These are phyloP conservation scores for Orycteropus afer DNA, from an alignment of 2,113 vertebrate species.

Conservation along the genomic window DNA sequence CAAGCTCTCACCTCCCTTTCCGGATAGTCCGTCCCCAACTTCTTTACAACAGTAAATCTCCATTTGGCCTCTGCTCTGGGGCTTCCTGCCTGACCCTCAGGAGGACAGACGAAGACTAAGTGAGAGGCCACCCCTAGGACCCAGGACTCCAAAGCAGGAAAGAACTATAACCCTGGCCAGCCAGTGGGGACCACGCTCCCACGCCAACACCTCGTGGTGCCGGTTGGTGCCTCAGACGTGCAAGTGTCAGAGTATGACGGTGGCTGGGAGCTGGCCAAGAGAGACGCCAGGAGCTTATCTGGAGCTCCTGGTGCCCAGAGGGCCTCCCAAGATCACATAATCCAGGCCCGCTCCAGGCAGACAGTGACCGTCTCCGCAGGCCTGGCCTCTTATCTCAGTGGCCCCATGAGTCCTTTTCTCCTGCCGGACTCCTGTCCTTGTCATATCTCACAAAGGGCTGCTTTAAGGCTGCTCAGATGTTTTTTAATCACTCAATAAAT, in stretches of 20 bases:
- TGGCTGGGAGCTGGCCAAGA: not conserved
- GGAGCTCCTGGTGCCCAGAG: not conserved
- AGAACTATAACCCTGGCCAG: not conserved
- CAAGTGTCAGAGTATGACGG: not conserved
- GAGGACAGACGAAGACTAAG: not conserved
- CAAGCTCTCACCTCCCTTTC: not conserved
- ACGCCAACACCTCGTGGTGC: not conserved
- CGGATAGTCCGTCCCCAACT: not conserved
- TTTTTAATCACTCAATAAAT: constrained; percentile 32
- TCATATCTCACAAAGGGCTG: not conserved
- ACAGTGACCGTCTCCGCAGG: not conserved
- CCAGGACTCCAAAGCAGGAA: not conserved
- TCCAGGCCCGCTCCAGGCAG: not conserved
- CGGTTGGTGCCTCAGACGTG: too few relatives aligned
- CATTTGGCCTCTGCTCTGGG: not conserved
- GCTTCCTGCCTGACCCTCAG: not conserved
- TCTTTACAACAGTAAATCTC: not conserved
- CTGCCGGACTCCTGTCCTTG: not conserved
- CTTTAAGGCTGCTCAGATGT: not conserved
- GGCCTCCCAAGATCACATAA: not conserved
- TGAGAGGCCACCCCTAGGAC: not conserved
- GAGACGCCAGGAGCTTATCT: not conserved
- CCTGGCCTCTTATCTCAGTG: constrained; percentile 36
- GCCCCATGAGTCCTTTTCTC: not conserved
- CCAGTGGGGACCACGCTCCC: not conserved